Conservation (phyloP, 2,797 vertebrate species). For the Ataeniobius toweri region DNA sequence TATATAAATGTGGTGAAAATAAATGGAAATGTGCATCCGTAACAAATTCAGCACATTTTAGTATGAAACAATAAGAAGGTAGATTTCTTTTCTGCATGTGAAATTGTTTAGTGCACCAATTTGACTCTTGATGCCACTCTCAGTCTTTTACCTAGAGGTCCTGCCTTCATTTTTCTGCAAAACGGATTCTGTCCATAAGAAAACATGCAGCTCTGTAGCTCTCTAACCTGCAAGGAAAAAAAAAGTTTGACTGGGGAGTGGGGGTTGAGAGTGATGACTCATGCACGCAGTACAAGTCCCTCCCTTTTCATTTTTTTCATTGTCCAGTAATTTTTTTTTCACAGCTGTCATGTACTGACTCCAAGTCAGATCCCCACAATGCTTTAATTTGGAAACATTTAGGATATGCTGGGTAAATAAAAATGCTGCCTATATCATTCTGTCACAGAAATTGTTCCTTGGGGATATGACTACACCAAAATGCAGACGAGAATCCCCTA, state of each 20-base stretch:
- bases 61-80: background rate
- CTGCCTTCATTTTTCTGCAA: conserved; percentile 47
- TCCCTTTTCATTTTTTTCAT: conserved; percentile 78
- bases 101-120: conserved; percentile 4
- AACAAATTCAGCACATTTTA: background rate
- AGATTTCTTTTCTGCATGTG: background rate
- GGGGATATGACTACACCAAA: conserved; percentile 28
- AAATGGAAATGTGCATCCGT: background rate
- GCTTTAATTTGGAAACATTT: conserved; percentile 52
- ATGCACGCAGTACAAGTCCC: conserved; percentile 75
- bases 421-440: conserved; percentile 35
- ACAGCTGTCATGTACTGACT: conserved; percentile 77
- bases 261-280: conserved; percentile 81
- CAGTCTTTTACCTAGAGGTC: conserved; percentile 29
- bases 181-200: conserved; percentile 51
- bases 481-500: conserved; percentile 30
- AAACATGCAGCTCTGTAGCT: conserved; percentile 65
- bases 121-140: conserved; percentile 22
- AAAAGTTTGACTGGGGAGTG: conserved; percentile 68
- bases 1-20: background rate
- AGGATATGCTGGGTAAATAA: conserved; percentile 21
- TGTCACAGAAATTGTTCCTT: conserved; percentile 27
- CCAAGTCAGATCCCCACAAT: conserved; percentile 64
- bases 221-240: conserved; percentile 64
- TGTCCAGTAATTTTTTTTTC: conserved; percentile 78